A percentile compares a stretch with the other conserved stretches of the same genome.
Conservation (phyloP, 2,797 vertebrate species). For the Alectoris magna region DNA sequence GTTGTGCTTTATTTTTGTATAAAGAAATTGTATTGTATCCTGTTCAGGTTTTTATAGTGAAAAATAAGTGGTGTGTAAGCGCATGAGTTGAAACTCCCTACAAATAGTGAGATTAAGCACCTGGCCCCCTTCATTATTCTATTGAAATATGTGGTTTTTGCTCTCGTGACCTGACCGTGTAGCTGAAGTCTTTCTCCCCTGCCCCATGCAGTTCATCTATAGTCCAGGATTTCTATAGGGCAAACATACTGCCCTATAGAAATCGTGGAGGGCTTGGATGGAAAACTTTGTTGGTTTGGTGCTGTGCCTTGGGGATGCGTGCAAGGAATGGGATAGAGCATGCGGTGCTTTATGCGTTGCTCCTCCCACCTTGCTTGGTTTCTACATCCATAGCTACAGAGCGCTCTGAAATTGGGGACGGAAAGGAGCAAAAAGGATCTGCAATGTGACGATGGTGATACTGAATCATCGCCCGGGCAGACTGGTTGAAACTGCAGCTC, state of each 20-base stretch:
- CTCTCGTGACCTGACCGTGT: background rate
- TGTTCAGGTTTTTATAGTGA: background rate
- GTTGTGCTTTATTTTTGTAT: background rate
- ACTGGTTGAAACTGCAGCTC: background rate
- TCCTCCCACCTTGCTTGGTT: background rate
- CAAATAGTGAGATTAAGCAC: background rate
- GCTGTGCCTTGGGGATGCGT: fast-evolving
- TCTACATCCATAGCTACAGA: background rate
- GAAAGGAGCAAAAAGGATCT: background rate
- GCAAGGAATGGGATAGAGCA: background rate
- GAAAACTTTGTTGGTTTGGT: background rate
- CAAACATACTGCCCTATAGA: fast-evolving
- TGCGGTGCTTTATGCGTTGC: background rate
- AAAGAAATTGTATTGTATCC: too few species aligned
- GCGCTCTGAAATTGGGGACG: background rate
- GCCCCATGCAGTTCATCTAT: background rate
- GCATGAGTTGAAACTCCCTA: background rate
- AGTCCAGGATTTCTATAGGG: background rate
- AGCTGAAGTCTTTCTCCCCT: background rate
- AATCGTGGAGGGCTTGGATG: background rate
- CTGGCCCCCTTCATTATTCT: background rate
- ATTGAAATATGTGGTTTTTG: background rate
- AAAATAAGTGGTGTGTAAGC: background rate
- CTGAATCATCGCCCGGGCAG: background rate
- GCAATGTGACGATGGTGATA: fast-evolving